Conservation (phyloP, 2,113 vertebrate species). For the Pseudorhombus dupliciocellatus region DNA sequence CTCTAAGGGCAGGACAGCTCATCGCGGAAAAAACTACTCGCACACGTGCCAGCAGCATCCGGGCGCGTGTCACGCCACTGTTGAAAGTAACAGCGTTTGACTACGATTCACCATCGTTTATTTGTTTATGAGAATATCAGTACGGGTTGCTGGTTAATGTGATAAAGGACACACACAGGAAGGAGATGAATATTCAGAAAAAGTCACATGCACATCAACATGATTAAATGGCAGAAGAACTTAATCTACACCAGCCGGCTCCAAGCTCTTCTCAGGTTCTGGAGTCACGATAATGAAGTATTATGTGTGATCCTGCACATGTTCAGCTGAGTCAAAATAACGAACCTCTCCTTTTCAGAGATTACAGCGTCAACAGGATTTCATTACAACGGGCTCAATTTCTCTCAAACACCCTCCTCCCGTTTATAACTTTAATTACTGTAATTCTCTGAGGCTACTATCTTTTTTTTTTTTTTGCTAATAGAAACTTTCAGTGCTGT, state of each 20-base stretch:
- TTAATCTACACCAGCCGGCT: neutral
- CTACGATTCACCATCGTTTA: neutral
- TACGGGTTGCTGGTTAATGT: neutral
- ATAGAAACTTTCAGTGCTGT: conserved; percentile 9
- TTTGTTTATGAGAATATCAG: neutral
- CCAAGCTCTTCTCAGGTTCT: conserved; percentile 15
- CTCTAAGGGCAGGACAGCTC: conserved; percentile 36
- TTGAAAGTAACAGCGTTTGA: neutral
- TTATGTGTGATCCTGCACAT: neutral
- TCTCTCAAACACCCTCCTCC: neutral
- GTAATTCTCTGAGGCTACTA: neutral
- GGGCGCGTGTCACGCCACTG: neutral
- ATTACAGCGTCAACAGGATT: neutral
- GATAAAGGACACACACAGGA: neutral
- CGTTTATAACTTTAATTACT: neutral
- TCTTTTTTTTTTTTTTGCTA: neutral
- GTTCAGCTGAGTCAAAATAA: neutral
- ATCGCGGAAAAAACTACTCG: conserved; percentile 16
- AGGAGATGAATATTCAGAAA: neutral
- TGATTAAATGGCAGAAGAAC: neutral
- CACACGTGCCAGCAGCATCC: conserved; percentile 28
- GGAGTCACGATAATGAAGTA: conserved; percentile 5
- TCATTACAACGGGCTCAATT: neutral
- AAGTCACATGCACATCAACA: neutral
- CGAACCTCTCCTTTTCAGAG: neutral